Conservation (phyloP, 2,888 invertebrate species). For the Enchytraeus crypticus region DNA sequence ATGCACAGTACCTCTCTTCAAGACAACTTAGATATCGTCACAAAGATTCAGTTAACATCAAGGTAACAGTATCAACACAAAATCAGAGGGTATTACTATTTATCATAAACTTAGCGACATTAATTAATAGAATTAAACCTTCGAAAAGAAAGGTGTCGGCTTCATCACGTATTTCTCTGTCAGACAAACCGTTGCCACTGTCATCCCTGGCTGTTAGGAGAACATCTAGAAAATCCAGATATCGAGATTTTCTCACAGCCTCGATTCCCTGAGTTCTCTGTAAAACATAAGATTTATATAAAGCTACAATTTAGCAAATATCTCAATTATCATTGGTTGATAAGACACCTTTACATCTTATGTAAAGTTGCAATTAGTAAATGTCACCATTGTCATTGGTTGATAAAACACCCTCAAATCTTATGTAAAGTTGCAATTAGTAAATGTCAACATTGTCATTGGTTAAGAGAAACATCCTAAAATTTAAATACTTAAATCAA, state of each 20-base stretch:
- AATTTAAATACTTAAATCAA: no score
- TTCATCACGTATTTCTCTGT: constrained; percentile 35
- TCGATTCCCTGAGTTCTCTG: background rate
- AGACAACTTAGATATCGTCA: background rate
- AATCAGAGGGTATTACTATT: background rate
- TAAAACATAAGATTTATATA: no score
- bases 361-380: background rate
- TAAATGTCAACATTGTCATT: no score
- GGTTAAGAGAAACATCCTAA: no score
- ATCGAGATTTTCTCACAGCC: background rate
- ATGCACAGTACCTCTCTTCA: no score
- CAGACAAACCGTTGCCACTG: constrained; percentile 31
- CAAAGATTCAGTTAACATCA: background rate
- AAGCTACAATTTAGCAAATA: no score
- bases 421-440: no score
- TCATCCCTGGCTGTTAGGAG: constrained; percentile 26
- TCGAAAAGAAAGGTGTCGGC: constrained; percentile 32
- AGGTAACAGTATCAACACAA: background rate
- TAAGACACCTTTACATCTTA: background rate
- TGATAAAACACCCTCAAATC: no score
- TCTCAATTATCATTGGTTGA: background rate
- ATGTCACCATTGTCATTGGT: no score
- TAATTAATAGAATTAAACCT: background rate
- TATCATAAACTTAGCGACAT: background rate
- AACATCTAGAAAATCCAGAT: constrained; percentile 24